phyloP scores from a whole-genome alignment of 92 coral and sea anemone species.

The Porites cylindrica region DNA sequence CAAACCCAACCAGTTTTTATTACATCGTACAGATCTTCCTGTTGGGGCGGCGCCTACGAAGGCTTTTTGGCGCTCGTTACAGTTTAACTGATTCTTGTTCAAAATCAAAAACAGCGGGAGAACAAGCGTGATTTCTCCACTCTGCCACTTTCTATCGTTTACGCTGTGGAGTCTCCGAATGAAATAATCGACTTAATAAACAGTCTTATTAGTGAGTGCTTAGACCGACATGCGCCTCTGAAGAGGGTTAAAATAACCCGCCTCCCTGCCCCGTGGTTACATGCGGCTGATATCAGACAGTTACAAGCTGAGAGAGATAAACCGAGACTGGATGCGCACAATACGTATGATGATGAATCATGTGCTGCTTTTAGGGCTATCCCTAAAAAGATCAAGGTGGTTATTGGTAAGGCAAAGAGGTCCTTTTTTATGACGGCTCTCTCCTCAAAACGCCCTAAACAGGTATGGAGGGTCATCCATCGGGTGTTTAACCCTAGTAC shows the following conservation, averaged over 20 bases:
- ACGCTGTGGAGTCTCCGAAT: constrained; percentile 58
- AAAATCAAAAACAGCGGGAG: too few relatives aligned
- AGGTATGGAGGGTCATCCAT: constrained; percentile 73
- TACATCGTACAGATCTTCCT: too few relatives aligned
- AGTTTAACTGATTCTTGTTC: too few relatives aligned
- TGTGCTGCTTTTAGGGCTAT: constrained; percentile 68
- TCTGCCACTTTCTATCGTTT: constrained; percentile 58
- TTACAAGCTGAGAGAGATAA: constrained; percentile 57
- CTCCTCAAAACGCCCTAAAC: constrained; percentile 68
- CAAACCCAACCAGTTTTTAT: too few relatives aligned
- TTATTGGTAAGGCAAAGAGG: background rate
- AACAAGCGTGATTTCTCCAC: constrained; percentile 50
- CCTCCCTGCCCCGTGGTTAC: constrained; percentile 80
- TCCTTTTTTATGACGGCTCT: constrained; percentile 52
- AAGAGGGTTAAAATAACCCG: constrained; percentile 64
- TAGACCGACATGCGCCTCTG: constrained; percentile 69
- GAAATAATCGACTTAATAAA: constrained; percentile 41
- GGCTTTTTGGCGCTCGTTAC: too few relatives aligned
- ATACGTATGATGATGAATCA: constrained; percentile 28
- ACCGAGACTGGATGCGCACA: constrained; percentile 27
- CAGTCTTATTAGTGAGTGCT: constrained; percentile 57
- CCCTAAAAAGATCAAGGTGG: constrained; percentile 62
- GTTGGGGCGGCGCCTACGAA: too few relatives aligned
- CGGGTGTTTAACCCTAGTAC: constrained; percentile 71
- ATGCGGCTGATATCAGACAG: constrained; percentile 40